phyloP scores from a whole-genome alignment of 2,797 vertebrate species.

The Carapus acus region DNA sequence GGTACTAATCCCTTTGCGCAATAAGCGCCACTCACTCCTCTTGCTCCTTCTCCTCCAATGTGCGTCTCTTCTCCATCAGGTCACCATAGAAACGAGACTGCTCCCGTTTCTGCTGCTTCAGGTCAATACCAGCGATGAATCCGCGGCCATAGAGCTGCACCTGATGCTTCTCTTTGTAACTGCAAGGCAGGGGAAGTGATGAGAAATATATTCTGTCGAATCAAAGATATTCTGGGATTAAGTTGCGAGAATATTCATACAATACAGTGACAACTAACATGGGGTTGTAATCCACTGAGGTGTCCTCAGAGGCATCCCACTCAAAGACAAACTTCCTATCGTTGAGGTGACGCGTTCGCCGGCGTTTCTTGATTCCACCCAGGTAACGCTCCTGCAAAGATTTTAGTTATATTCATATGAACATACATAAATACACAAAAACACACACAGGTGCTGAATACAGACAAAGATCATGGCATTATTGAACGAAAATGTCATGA shows the following conservation, averaged over 20 bases:
- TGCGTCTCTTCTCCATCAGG: constrained; percentile 94
- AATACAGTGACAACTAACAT: constrained; percentile 73
- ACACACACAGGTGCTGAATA: too few species aligned
- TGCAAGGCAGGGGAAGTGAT: too few species aligned
- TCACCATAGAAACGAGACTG: constrained; percentile 96
- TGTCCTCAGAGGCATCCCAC: constrained; percentile 97
- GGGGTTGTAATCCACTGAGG: constrained; percentile 93
- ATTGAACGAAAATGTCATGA: too few species aligned
- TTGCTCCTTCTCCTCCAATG: constrained; percentile 95
- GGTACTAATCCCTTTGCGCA: too few species aligned
- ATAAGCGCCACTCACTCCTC: constrained; percentile 81
- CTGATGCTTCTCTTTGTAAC: constrained; percentile 94
- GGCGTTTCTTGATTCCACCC: constrained; percentile 90
- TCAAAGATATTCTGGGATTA: neutral
- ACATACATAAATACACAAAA: too few species aligned
- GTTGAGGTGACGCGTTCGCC: constrained; percentile 92
- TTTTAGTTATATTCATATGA: neutral
- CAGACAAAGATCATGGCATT: too few species aligned
- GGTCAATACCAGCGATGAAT: constrained; percentile 94
- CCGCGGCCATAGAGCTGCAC: constrained; percentile 93
- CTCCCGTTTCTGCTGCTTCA: constrained; percentile 96
- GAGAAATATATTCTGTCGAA: neutral
- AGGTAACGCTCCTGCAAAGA: constrained; percentile 86
- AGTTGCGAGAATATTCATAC: neutral
- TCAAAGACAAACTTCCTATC: constrained; percentile 98